Percentiles rank a stretch among this genome's conserved stretches.
phyloP scores from a whole-genome alignment of 2,797 vertebrate species.

The Tokudaia tokunoshimensis region DNA sequence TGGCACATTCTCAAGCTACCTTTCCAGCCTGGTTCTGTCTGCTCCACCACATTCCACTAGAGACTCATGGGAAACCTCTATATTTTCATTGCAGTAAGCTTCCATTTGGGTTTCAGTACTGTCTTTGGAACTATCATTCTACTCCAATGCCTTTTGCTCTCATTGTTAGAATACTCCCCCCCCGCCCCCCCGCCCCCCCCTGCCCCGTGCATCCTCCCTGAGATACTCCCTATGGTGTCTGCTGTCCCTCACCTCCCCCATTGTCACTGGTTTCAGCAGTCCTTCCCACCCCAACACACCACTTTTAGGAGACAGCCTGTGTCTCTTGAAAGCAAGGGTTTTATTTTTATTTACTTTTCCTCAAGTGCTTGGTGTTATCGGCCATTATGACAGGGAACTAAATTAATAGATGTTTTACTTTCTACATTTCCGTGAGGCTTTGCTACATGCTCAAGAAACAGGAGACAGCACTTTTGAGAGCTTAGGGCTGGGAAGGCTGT shows the following conservation, averaged over 20 bases:
- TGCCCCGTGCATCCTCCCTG: neutral
- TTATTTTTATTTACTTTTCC: constrained; percentile 41
- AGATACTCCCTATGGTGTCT: neutral
- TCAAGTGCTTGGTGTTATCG: constrained; percentile 17
- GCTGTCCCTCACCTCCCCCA: neutral
- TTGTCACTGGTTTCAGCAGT: neutral
- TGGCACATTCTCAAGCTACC: neutral
- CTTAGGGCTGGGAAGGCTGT: neutral
- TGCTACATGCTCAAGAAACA: neutral
- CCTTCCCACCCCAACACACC: neutral
- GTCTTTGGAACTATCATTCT: neutral
- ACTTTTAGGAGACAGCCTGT: neutral
- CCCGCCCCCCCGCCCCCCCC: too few relatives aligned
- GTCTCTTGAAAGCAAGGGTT: neutral
- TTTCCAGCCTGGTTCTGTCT: neutral
- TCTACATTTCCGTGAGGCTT: constrained; percentile 36
- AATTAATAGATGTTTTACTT: constrained; percentile 55
- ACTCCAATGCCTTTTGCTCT: neutral
- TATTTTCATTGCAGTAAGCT: neutral
- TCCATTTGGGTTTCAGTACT: neutral
- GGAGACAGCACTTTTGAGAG: neutral
- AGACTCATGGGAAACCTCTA: neutral
- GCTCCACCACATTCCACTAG: too few relatives aligned
- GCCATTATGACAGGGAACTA: constrained; percentile 9
- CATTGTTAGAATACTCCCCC: neutral